A percentile compares a stretch with the other conserved stretches of the same genome.
Conservation (phyloP, 1,140 invertebrate species). For the Metopolophium dirhodum region DNA sequence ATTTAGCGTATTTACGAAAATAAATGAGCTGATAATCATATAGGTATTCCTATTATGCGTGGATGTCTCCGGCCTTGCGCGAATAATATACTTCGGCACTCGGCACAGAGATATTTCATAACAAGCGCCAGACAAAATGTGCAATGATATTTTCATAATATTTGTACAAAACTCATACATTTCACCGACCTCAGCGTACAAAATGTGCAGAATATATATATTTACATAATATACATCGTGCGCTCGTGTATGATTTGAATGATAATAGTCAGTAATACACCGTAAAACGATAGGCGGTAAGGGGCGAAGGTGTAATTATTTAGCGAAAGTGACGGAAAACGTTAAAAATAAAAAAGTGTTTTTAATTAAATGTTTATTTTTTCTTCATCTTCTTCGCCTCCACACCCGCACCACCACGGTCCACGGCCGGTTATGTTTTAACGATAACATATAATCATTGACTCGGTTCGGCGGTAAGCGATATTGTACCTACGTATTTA, state of each 20-base stretch:
- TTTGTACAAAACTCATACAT: background rate
- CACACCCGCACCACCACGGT: no score
- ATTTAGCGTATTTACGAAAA: background rate
- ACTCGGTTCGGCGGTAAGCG: background rate
- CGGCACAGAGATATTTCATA: background rate
- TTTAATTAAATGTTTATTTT: constrained; percentile 20
- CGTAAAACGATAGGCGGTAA: background rate
- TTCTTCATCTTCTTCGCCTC: background rate
- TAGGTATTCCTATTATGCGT: background rate
- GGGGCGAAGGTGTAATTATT: background rate
- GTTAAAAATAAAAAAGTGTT: background rate
- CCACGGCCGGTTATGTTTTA: background rate
- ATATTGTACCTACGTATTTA: background rate
- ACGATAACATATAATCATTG: background rate
- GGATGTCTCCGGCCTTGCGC: background rate
- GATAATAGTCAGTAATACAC: background rate
- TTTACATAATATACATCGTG: background rate
- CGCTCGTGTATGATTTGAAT: background rate
- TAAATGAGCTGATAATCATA: background rate
- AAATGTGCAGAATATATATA: background rate
- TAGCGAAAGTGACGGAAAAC: constrained; percentile 17
- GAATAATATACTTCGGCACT: background rate
- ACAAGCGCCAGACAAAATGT: background rate
- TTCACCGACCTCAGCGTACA: background rate
- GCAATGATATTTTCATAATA: background rate